Percentiles rank a stretch among this genome's conserved stretches.
Evolutionary conservation across 2,888 invertebrate genomes (phyloP).

Genomic region (Drepana falcataria): DNA sequence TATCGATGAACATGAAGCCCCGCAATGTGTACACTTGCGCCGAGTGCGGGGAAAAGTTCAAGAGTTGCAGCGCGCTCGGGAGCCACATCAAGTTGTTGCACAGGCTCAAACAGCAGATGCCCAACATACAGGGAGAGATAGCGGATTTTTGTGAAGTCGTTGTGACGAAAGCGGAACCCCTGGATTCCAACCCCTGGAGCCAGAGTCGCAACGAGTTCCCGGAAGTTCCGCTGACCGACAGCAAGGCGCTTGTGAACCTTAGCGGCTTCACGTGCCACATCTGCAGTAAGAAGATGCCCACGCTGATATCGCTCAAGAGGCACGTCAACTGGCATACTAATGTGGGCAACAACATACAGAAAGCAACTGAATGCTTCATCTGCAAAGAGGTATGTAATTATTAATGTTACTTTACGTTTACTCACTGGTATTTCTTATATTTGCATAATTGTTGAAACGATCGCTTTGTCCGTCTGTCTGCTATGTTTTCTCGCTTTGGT

Average conservation of each 20-base stretch:
- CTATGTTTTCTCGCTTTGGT: too few relatives aligned
- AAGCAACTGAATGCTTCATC: constrained; percentile 60
- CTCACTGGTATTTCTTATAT: too few relatives aligned
- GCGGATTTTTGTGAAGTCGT: constrained; percentile 79
- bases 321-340: constrained; percentile 70
- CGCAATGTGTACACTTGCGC: constrained; percentile 67
- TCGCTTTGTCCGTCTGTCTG: too few relatives aligned
- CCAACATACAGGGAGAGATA: constrained; percentile 37
- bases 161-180: constrained; percentile 76
- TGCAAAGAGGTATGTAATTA: constrained; percentile 61
- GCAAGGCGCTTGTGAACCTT: constrained; percentile 38
- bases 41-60: constrained; percentile 60
- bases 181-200: constrained; percentile 43
- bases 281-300: constrained; percentile 66
- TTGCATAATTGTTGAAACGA: too few relatives aligned
- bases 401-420: not conserved
- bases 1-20: constrained; percentile 57
- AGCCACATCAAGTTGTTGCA: constrained; percentile 69
- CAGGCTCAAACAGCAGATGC: constrained; percentile 40
- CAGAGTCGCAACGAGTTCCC: constrained; percentile 73
- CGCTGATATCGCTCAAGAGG: constrained; percentile 61
- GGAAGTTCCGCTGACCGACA: constrained; percentile 48
- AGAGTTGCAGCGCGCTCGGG: constrained; percentile 58
- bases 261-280: constrained; percentile 65
- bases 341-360: constrained; percentile 57